Conservation (phyloP, 2,113 vertebrate species). For the Hylia prasina region DNA sequence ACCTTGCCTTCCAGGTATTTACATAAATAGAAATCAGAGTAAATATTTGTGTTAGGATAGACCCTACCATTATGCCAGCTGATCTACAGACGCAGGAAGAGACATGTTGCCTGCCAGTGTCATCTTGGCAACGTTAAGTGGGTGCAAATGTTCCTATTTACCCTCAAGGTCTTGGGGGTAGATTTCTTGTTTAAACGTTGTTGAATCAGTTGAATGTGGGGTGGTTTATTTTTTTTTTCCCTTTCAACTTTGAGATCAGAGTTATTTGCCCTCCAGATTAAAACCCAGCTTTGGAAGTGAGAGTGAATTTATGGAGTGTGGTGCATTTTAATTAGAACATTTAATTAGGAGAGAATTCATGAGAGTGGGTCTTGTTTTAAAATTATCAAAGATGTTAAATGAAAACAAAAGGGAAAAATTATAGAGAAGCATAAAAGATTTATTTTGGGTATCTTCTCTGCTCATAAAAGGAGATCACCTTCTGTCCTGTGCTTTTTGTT, state of each 20-base stretch:
- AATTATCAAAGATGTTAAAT: conserved; percentile 19
- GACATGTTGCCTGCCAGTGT: not conserved
- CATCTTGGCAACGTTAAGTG: not conserved
- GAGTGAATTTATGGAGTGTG: conserved; percentile 46
- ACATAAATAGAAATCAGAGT: not conserved
- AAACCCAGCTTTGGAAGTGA: conserved; percentile 32
- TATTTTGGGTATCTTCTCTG: conserved; percentile 30
- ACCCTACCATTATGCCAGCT: not conserved
- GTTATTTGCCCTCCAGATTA: conserved; percentile 45
- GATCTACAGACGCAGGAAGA: not conserved
- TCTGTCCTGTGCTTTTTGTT: conserved; percentile 30
- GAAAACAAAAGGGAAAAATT: conserved; percentile 39
- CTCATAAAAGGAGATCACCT: conserved; percentile 30
- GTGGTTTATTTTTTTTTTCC: not conserved
- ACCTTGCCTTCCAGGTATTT: conserved; percentile 1
- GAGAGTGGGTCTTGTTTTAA: conserved; percentile 45
- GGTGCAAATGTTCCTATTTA: not conserved
- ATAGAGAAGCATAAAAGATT: not conserved
- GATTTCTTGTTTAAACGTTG: not conserved
- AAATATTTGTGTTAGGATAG: conserved; percentile 33
- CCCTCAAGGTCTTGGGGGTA: not conserved
- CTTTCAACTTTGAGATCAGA: not conserved
- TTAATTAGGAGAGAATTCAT: conserved; percentile 54
- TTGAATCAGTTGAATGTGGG: not conserved
- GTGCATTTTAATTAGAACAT: conserved; percentile 50